A percentile compares a stretch with the other conserved stretches of the same genome.
These are phyloP conservation scores for Tyria jacobaeae DNA, from an alignment of 2,888 invertebrate species.

Conservation along the genomic window DNA sequence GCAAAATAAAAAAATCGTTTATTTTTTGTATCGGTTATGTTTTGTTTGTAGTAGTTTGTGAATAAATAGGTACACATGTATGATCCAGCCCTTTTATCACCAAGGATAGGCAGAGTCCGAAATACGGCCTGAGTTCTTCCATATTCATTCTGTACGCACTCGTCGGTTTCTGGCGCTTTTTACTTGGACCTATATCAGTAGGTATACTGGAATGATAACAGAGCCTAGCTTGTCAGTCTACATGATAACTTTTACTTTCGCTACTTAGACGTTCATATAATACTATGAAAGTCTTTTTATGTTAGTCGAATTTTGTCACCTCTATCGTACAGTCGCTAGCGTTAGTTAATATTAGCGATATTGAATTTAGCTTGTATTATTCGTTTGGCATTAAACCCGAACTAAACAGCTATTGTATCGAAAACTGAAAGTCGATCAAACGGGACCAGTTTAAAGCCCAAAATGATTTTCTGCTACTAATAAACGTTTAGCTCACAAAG, in stretches of 20 bases:
- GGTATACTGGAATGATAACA: not conserved
- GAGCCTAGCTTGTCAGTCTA: not conserved
- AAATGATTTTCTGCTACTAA: constrained; percentile 68
- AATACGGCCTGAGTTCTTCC: no score
- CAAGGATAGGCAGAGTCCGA: no score
- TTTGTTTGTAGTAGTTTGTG: not conserved
- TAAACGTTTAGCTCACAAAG: constrained; percentile 68
- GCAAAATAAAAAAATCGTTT: no score
- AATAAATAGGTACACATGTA: not conserved
- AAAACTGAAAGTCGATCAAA: constrained; percentile 55
- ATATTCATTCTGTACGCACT: not conserved
- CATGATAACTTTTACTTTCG: no score
- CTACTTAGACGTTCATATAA: no score
- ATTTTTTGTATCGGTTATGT: not conserved
- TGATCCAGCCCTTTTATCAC: no score
- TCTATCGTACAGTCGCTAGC: constrained; percentile 1
- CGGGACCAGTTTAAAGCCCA: constrained; percentile 55
- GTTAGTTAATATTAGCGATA: constrained; percentile 8
- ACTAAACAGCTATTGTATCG: constrained; percentile 46
- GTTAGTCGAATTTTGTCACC: constrained; percentile 5
- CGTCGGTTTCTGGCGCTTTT: not conserved
- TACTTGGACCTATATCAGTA: not conserved
- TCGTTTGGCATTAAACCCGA: constrained; percentile 37
- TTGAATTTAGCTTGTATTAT: constrained; percentile 21
- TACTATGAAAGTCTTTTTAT: no score